Percentiles rank a stretch among this genome's conserved stretches.
Conservation (phyloP, 1,140 invertebrate genomes). For the Holcopasites calliopsidis region DNA sequence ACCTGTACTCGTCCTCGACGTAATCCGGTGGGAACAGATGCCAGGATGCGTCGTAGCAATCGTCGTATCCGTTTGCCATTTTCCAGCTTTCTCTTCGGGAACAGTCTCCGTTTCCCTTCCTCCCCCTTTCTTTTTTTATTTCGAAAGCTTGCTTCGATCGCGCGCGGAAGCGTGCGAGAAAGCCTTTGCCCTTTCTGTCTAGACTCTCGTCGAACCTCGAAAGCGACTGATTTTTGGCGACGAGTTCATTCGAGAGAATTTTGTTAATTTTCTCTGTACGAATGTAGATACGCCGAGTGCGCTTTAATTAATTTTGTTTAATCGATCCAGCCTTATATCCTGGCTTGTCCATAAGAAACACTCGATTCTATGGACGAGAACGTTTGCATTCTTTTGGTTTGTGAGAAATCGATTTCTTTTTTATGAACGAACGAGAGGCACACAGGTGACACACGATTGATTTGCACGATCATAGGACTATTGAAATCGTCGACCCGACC, state of each 20-base stretch:
- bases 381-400: not conserved
- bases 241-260: conserved; percentile 35
- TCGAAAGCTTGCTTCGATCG: no score
- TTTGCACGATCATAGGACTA: no score
- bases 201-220: conserved; percentile 4
- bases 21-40: conserved; percentile 86
- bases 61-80: conserved; percentile 78
- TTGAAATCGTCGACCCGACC: not conserved
- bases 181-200: no score
- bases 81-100: conserved; percentile 24
- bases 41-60: conserved; percentile 85
- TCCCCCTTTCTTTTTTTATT: not conserved
- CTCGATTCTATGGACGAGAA: not conserved
- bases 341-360: not conserved
- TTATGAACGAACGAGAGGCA: not conserved
- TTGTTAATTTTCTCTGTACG: not conserved
- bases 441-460: not conserved
- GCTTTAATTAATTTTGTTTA: not conserved
- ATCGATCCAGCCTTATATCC: not conserved
- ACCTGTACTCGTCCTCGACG: conserved; percentile 82
- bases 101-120: not conserved
- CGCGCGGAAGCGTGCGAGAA: not conserved
- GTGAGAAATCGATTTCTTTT: not conserved
- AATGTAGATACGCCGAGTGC: not conserved
- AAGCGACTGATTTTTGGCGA: conserved; percentile 45